Conservation (phyloP, 2,797 vertebrate species). For the Hafferia zeledoni region DNA sequence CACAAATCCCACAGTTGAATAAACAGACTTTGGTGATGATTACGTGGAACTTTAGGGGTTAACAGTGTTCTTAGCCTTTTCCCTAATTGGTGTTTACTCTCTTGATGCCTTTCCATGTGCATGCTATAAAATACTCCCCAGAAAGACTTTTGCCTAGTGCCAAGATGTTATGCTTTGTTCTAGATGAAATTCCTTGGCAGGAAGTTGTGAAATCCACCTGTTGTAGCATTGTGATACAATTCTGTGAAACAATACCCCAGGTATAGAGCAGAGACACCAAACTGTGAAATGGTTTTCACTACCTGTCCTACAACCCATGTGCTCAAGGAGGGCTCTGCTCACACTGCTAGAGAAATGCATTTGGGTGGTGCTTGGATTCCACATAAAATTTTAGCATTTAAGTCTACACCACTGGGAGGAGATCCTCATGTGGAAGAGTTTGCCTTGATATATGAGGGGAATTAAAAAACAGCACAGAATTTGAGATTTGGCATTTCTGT, state of each 20-base stretch:
- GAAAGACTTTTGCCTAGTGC: not conserved
- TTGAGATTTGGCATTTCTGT: not conserved
- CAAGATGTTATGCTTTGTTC: not conserved
- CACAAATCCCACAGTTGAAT: constrained; percentile 19
- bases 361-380: not conserved
- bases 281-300: not conserved
- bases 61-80: constrained; percentile 57
- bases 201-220: not conserved
- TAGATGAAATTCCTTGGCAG: not conserved
- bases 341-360: not conserved
- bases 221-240: not conserved
- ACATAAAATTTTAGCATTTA: not conserved
- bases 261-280: rapidly evolving
- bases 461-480: not conserved
- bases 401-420: not conserved
- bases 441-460: not conserved
- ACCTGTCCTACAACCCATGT: not conserved
- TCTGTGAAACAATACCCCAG: not conserved
- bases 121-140: not conserved
- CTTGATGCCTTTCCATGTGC: not conserved
- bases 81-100: constrained; percentile 44
- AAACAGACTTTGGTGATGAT: constrained; percentile 24
- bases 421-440: not conserved
- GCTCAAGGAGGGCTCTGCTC: not conserved
- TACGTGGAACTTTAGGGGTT: constrained; percentile 52